Conservation (phyloP, 2,797 vertebrate genomes). For the Cryptoprocta ferox region DNA sequence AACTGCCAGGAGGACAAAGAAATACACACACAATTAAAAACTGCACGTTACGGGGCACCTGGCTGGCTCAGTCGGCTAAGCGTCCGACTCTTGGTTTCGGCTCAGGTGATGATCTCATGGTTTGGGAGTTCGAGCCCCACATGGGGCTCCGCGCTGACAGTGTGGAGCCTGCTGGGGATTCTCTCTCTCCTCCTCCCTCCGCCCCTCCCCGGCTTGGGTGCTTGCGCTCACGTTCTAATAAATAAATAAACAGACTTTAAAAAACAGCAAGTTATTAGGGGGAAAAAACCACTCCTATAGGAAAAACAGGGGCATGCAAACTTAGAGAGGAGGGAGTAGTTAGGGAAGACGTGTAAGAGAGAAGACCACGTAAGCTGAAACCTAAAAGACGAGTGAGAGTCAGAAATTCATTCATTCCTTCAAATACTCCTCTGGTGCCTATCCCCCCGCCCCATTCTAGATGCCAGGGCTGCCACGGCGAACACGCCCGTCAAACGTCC, state of each 20-base stretch:
- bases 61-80: no score
- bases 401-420: background rate
- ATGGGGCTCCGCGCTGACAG: no score
- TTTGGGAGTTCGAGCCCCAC: no score
- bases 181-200: no score
- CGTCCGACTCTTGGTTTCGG: no score
- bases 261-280: no score
- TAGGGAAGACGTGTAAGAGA: background rate
- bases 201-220: no score
- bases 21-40: background rate
- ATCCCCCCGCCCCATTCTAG: background rate
- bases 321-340: background rate
- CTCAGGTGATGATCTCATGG: no score
- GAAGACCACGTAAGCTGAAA: background rate
- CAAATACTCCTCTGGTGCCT: background rate
- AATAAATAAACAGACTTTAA: no score
- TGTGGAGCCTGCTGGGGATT: no score
- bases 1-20: background rate
- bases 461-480: background rate
- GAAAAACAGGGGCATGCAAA: background rate
- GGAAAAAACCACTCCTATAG: background rate
- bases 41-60: no score
- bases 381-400: background rate
- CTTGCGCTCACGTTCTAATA: no score
- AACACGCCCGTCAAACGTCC: accelerated